Evolutionary conservation across 2,113 vertebrate genomes (phyloP).

Genomic region (Strix uralensis): DNA sequence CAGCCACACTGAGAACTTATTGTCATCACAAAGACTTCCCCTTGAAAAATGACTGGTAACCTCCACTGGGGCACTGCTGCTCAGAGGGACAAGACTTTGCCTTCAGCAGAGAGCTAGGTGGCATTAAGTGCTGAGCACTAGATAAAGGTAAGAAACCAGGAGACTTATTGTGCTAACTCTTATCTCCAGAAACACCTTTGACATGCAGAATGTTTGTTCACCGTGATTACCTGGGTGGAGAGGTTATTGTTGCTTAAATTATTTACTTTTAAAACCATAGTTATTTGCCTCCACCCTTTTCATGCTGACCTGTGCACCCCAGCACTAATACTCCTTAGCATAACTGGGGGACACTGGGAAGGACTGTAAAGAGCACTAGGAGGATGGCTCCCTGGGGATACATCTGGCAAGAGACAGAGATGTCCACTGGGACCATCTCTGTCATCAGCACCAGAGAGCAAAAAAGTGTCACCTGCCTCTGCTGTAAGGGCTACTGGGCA

Average conservation of each 20-base stretch:
- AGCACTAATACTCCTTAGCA: not conserved
- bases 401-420: not conserved
- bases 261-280: slow-evolving; percentile 44
- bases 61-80: not conserved
- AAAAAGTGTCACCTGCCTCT: not conserved
- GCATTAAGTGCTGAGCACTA: not conserved
- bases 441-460: not conserved
- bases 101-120: not conserved
- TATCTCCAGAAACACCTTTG: slow-evolving; percentile 61
- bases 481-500: not conserved
- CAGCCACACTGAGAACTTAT: not conserved
- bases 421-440: not conserved
- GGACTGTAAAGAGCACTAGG: not conserved
- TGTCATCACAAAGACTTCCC: not conserved
- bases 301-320: not conserved
- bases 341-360: not conserved
- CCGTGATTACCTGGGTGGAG: slow-evolving; percentile 49
- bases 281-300: slow-evolving; percentile 55
- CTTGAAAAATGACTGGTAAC: not conserved
- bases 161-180: slow-evolving; percentile 27
- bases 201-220: slow-evolving; percentile 41
- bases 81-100: not conserved
- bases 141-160: slow-evolving; percentile 2
- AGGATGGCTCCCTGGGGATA: not conserved
- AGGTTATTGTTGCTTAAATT: slow-evolving; percentile 47